These are phyloP conservation scores for Salvator merianae DNA, from an alignment of 2,113 vertebrate species.

Conservation along the genomic window DNA sequence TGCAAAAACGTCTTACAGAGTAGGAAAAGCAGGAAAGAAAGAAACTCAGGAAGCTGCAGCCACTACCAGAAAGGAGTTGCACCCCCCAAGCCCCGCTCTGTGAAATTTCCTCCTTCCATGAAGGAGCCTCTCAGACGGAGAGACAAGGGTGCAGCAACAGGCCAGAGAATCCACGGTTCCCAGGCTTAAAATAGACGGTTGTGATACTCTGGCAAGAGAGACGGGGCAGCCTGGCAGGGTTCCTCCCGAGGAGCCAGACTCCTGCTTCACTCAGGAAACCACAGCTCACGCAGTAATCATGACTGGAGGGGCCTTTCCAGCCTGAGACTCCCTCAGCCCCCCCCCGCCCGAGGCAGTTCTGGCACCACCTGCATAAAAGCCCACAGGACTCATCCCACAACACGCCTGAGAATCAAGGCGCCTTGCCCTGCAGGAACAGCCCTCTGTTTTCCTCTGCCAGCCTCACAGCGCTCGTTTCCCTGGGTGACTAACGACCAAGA, in stretches of 20 bases:
- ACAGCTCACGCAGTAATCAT: background rate
- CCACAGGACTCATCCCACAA: background rate
- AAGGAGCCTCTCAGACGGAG: slow-evolving; percentile 51
- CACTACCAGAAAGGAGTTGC: background rate
- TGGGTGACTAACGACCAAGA: background rate
- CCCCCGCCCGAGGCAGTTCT: too few relatives aligned
- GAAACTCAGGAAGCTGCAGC: too few relatives aligned
- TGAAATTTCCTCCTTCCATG: background rate
- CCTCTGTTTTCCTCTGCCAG: background rate
- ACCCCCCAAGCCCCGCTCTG: background rate
- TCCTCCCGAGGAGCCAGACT: background rate
- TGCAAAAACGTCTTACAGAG: background rate
- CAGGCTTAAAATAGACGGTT: slow-evolving; percentile 28
- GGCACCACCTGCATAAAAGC: too few relatives aligned
- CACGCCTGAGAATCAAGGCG: background rate
- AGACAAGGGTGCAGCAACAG: background rate
- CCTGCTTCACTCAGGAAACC: background rate
- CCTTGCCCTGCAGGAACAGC: background rate
- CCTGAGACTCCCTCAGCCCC: background rate
- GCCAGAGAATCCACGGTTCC: slow-evolving; percentile 24
- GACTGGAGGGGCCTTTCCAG: background rate
- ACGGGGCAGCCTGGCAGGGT: background rate
- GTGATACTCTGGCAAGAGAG: slow-evolving; percentile 14
- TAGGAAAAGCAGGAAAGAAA: background rate
- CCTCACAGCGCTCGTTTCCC: background rate